Evolutionary conservation across 2,888 invertebrate species (phyloP), one percentile per base, ranked within the genome.

Genomic region (Cylindroiulus punctatus): DNA sequence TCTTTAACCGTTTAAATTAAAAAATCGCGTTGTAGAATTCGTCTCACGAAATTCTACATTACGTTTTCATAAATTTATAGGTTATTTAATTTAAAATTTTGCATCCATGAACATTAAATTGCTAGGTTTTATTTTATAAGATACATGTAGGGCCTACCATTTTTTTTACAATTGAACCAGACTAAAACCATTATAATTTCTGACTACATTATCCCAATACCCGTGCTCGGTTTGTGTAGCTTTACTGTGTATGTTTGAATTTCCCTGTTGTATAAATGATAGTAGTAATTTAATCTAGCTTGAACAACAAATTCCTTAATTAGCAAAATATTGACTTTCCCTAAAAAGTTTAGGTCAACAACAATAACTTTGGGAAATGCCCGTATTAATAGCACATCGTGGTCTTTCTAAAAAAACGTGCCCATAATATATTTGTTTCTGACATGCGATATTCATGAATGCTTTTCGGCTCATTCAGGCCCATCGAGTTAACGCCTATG

Each of bases 401-500:
- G n/a, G n/a, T n/a, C n/a, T n/a, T 17, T 76, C 30, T 76, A 30
- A 4, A 76, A 26, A 76, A 76, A 76, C 76, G 76, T 30, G 76
- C 76, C 76, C 17, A 12, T 30, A 76, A 12, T 76, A 76, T 76
- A 76, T 30, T 30, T 30, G 30, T 76, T 76, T 76, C 76, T 76
- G 76, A 76, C 76, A 76, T 30, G 30, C 30, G 30, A 76, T 30
- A 76, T 76, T 30, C 76, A 76, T 76, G 30, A 26, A 2, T 76
- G 76, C 30, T 76, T 76, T 30, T 26, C n/a, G 76, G 30, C 76
- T 26, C 30, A 14, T 76, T 76, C 26, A 30, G 14, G 17, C 17
- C 76, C 76, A 76, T 76, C 76, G 30, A 30, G 76, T 30, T 76
- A 76, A 76, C 76, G 76, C 76, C 76, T 76, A 76, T 76, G 26